Base-by-base conservation (phyloP, 64 coral and sea anemone species). In the Orbicella faveolata region DNA sequence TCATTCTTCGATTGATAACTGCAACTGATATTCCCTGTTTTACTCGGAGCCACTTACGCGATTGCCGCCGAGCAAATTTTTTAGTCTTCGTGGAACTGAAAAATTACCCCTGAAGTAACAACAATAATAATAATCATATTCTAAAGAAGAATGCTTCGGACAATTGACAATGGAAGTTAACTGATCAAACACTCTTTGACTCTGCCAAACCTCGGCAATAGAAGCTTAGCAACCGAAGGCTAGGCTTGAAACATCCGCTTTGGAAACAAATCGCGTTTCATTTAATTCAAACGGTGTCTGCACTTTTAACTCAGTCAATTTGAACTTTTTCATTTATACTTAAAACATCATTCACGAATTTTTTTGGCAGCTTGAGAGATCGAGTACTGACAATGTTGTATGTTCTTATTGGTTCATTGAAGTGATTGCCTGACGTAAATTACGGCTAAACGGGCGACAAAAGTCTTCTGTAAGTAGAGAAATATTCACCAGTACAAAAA, bases 161-260 rank as follows among this genome's bases (percentile, higher is more conserved):
- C 20, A 81, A 61, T 81, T 36, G 17, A 63, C 30, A 61, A 59
- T 80, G 48, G 26, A 25, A 17, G 78, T 76, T 80, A 26, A 9
- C 1, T 80, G n/a, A 80, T 4, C 25, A 35, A 81, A 63, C 54
- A 81, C 3, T 33, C 6, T 81, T 62, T 35, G 1, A 1, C 25
- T 9, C 79, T 8, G 14, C 57, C 37, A 39, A 12, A 11, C 36
- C 37, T 23, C 59, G 34, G 6, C 6, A 14, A 36, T 17, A 11
- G 57, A 63, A 81, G 57, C 79, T 63, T 81, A 63, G 54, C 54
- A 63, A 81, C 79, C 1, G 30, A 10, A 63, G 30, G 20, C 0
- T 57, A 37, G 16, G 13, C 17, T 63, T 63, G 26, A 62, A 81
- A 81, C 57, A 63, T 81, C 79, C 79, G 79, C 79, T 63, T 61